These are phyloP conservation scores for Tupiocoris notatus DNA, from an alignment of 2,888 invertebrate genomes.

Conservation along the genomic window DNA sequence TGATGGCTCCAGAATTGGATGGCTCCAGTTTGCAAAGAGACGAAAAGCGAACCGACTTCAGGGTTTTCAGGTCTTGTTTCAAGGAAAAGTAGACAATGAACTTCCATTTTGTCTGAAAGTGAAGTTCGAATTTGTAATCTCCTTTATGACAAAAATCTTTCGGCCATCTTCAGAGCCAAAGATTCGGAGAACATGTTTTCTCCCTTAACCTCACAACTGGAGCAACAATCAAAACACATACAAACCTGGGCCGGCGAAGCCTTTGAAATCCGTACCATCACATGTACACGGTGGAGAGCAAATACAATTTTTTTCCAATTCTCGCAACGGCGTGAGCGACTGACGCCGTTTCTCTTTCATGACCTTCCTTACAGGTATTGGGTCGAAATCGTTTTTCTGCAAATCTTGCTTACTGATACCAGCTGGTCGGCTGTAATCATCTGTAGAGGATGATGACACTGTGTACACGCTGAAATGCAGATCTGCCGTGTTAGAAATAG, in stretches of 20 bases:
- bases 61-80: constrained; percentile 60
- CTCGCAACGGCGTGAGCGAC: too few species aligned
- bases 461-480: neutral
- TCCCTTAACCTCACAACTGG: too few species aligned
- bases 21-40: constrained; percentile 72
- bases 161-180: too few species aligned
- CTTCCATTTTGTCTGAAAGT: constrained; percentile 55
- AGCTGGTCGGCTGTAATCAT: neutral
- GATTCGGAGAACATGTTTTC: too few species aligned
- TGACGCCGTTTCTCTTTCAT: too few species aligned
- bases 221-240: too few species aligned
- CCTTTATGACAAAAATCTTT: too few species aligned
- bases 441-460: neutral
- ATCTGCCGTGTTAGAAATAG: too few species aligned
- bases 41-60: constrained; percentile 65
- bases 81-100: constrained; percentile 68
- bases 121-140: too few species aligned
- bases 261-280: constrained; percentile 20
- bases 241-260: constrained; percentile 28
- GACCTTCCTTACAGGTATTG: too few species aligned
- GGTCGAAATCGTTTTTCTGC: too few species aligned
- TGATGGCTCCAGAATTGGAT: constrained; percentile 82
- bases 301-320: too few species aligned
- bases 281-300: constrained; percentile 18
- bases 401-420: neutral